Conservation (phyloP, 2,113 vertebrate genomes). For the Falco punctatus region DNA sequence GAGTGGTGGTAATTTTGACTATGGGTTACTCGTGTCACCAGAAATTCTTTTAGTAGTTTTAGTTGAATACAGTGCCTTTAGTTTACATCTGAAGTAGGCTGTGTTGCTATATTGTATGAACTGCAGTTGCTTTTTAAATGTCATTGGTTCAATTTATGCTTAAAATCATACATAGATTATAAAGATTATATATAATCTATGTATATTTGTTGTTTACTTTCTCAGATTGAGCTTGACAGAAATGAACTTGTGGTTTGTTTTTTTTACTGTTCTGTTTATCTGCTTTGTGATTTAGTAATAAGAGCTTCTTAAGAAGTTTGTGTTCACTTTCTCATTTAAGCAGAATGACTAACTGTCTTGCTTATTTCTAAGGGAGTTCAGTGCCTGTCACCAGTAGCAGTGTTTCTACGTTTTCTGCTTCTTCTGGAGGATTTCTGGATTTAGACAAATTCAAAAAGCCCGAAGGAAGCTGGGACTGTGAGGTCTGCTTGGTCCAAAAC, state of each 20-base stretch:
- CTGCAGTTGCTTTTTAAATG: background rate
- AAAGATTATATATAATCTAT: too few species aligned
- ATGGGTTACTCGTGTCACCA: fast-evolving
- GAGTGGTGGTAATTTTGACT: background rate
- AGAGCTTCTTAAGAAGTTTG: background rate
- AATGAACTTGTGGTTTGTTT: background rate
- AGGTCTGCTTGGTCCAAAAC: slow-evolving; percentile 75
- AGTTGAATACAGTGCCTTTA: background rate
- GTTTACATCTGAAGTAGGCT: background rate
- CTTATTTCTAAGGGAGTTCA: slow-evolving; percentile 64
- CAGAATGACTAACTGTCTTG: background rate
- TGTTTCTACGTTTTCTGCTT: slow-evolving; percentile 32
- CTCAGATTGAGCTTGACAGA: background rate
- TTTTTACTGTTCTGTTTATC: background rate
- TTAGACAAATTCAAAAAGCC: slow-evolving; percentile 82
- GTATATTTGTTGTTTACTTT: background rate
- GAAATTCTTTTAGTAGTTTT: background rate
- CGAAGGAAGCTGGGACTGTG: slow-evolving; percentile 80
- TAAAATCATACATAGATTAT: background rate
- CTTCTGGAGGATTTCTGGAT: slow-evolving; percentile 73
- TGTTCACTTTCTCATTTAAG: background rate
- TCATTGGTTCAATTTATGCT: background rate
- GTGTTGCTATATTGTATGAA: background rate
- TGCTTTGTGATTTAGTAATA: background rate
- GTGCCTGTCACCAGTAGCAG: slow-evolving; percentile 71